Percentiles rank a stretch among this genome's conserved stretches.
phyloP scores from a whole-genome alignment of 2,113 vertebrate species.

The Ranitomeya variabilis region DNA sequence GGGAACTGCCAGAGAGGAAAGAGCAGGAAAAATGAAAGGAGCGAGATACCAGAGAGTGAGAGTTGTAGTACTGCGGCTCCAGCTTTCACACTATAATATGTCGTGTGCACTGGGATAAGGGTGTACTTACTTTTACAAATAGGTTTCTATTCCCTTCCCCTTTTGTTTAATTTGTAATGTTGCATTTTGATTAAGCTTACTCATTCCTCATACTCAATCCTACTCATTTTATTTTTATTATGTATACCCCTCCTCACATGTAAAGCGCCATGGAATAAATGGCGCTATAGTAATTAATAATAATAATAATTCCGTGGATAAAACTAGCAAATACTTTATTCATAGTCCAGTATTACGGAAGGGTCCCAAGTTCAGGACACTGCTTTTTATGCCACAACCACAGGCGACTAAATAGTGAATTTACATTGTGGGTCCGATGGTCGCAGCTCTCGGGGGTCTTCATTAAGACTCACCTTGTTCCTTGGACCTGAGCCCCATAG shows the following conservation, averaged over 20 bases:
- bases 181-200: no score
- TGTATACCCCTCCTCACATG: no score
- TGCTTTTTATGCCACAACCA: background rate
- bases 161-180: no score
- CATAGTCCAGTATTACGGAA: background rate
- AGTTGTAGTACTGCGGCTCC: background rate
- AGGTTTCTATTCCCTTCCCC: no score
- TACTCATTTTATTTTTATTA: no score
- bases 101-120: background rate
- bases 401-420: background rate
- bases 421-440: background rate
- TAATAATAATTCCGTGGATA: no score
- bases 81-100: background rate
- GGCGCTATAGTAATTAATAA: no score
- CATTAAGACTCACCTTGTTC: background rate
- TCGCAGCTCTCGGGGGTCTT: background rate
- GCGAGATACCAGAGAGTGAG: background rate
- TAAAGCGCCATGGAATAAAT: no score
- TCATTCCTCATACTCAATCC: no score
- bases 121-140: no score
- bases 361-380: background rate
- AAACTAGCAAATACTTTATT: background rate
- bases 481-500: background rate
- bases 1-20: conserved; percentile 76
- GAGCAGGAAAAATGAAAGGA: background rate